These are phyloP conservation scores for Drosophila histrio DNA, from an alignment of 2,888 invertebrate species.

Conservation along the genomic window DNA sequence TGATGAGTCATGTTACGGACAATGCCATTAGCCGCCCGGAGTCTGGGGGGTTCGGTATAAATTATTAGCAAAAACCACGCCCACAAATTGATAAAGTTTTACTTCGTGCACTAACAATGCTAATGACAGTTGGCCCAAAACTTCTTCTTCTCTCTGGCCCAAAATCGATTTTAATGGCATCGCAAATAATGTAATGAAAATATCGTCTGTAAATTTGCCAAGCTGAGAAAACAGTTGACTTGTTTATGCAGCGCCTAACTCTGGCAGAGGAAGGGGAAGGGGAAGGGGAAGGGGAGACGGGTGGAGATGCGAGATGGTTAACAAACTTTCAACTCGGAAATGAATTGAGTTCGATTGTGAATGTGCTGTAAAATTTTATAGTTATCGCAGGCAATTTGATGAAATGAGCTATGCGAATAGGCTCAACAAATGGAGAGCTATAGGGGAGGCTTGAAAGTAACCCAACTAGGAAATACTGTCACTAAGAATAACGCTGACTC, in stretches of 20 bases:
- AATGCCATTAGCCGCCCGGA: constrained; percentile 38
- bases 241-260: constrained; percentile 56
- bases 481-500: not conserved
- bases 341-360: constrained; percentile 56
- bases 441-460: not conserved
- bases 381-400: constrained; percentile 63
- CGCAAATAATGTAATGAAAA: constrained; percentile 72
- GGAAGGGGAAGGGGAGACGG: not conserved
- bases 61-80: constrained; percentile 70
- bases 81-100: constrained; percentile 79
- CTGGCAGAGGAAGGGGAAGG: not conserved
- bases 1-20: constrained; percentile 58
- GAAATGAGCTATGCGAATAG: constrained; percentile 44
- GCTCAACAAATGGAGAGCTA: constrained; percentile 1
- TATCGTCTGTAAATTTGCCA: constrained; percentile 64
- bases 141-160: constrained; percentile 26
- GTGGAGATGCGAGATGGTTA: not conserved
- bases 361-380: constrained; percentile 72
- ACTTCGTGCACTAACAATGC: constrained; percentile 59
- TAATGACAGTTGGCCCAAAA: constrained; percentile 78
- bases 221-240: constrained; percentile 50
- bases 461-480: constrained; percentile 18
- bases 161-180: constrained; percentile 78
- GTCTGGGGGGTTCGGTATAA: constrained; percentile 51
- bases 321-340: constrained; percentile 53